Base-by-base conservation (phyloP, 2,797 vertebrate species). In the Apogon hyalosoma region DNA sequence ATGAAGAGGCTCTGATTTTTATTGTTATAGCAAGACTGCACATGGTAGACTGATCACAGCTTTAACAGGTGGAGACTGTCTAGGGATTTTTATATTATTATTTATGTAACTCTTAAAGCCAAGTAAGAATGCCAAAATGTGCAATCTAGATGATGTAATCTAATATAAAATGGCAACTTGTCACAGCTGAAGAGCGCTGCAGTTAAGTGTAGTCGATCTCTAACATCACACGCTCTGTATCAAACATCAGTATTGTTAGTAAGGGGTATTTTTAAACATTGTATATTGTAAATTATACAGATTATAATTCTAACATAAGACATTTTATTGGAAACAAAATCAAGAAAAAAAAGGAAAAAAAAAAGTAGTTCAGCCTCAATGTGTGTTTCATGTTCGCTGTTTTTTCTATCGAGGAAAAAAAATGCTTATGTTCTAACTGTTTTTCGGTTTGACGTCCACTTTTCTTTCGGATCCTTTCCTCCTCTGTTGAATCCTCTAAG, bases 281-380 rank as follows among this genome's bases (percentile, higher is more conserved):
- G 96, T 98, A 97, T 95, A 97, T 94, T 98, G 97, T 98, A 98
- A 93, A 99, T 97, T 94, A 96, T 85, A 96, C 91, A 98, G 93
- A 97, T 95, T 98, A 95, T 96, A 98, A 96, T 96, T 97, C 95
- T 97, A 97, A 96, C 95, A 91, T 93, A 92, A 94, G 88, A 93
- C 92, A 92, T 93, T 94, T 94, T 94, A 94, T 93, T 91, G 90
- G 87, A 91, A 91, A 88, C 83, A 90, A 90, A 91, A 83, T 55
- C 18, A 88, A 94, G 94, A 93, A 93, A 93, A 95, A 95, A 80
- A 82, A 92, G 88, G 93, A 93, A 94, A 91, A 96, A 95, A 93
- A 28, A 28, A 28, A 28, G 94, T 96, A 97, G 94, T 95, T 96
- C 94, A 95, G 94, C 95, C 95, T 96, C 92, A 94, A 92, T 83